phyloP scores from a whole-genome alignment of 2,888 invertebrate species.

The Dynastes tityus region DNA sequence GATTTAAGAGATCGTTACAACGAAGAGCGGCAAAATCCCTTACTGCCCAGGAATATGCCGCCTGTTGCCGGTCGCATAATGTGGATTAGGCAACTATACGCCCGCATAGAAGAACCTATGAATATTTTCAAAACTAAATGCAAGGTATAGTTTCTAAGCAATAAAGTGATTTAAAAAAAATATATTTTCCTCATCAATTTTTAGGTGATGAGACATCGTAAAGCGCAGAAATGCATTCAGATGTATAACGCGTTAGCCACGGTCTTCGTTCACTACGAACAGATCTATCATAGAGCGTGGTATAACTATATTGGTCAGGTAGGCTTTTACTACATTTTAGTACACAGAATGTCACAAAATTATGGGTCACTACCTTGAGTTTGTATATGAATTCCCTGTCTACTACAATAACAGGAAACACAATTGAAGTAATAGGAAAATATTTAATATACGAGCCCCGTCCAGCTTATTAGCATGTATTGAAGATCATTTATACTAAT shows the following conservation, averaged over 20 bases:
- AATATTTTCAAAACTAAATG: slow-evolving; percentile 71
- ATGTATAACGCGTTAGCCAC: slow-evolving; percentile 85
- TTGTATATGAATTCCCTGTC: no score
- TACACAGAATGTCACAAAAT: background rate
- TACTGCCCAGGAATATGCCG: slow-evolving; percentile 83
- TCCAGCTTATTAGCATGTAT: no score
- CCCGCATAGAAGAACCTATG: slow-evolving; percentile 85
- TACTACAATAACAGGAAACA: no score
- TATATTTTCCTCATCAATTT: background rate
- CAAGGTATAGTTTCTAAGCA: slow-evolving; percentile 57
- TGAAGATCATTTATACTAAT: no score
- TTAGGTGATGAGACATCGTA: slow-evolving; percentile 76
- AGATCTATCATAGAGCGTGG: slow-evolving; percentile 89
- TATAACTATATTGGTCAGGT: slow-evolving; percentile 83
- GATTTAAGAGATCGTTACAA: slow-evolving; percentile 84
- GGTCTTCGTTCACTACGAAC: slow-evolving; percentile 87
- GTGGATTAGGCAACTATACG: slow-evolving; percentile 87
- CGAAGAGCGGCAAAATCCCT: slow-evolving; percentile 82
- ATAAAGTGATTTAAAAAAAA: no score
- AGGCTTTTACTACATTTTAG: slow-evolving; percentile 35
- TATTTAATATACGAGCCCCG: no score
- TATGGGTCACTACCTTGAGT: background rate
- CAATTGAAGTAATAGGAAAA: no score
- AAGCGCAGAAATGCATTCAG: slow-evolving; percentile 82
- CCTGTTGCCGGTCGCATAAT: slow-evolving; percentile 86